Evolutionary conservation across 2,888 invertebrate species (phyloP), one percentile per base, ranked within the genome.

Genomic region (Lysandra coridon): DNA sequence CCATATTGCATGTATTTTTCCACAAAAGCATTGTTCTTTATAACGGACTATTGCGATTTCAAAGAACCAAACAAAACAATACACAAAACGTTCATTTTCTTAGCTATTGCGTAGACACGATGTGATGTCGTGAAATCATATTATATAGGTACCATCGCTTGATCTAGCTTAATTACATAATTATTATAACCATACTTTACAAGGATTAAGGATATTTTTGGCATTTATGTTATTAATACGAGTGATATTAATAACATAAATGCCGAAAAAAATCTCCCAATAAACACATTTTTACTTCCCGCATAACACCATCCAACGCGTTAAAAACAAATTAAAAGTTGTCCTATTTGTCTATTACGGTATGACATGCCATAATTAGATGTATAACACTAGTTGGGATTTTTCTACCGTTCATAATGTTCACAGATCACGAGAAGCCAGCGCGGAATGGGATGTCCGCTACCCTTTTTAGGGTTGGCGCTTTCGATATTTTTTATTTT

Each of bases 381-480:
- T 69, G 69, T 75, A 44, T 4, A 44, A 74, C 75, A 75, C 75
- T 49, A 75, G 75, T 44, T 75, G 49, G 40, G 44, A 30, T 75
- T 75, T 75, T 75, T 75, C 23, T 83, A 80, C 80, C 80, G 80
- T 81, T 80, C 82, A 81, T 80, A 81, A 80, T 82, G 80, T 82
- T 81, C 81, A 80, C 82, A 81, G 80, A 81, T 82, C 80, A 82
- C 82, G 81, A 81, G 82, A 82, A 80, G 78, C 80, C 79, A 80
- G 80, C 80, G 81, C 79, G 81, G 81, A 78, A 80, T 80, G 81
- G 81, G 76, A 81, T 81, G 81, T 81, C 79, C 80, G 57, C 37
- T 78, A 75, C 30, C 49, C 49, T 69, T 69, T 69, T 4, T 75
- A 75, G 75, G 75, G 75, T 49, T 75, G 75, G 2, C 49, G n/a